Base-by-base conservation (phyloP, 2,888 invertebrate species). In the Sipha maydis region DNA sequence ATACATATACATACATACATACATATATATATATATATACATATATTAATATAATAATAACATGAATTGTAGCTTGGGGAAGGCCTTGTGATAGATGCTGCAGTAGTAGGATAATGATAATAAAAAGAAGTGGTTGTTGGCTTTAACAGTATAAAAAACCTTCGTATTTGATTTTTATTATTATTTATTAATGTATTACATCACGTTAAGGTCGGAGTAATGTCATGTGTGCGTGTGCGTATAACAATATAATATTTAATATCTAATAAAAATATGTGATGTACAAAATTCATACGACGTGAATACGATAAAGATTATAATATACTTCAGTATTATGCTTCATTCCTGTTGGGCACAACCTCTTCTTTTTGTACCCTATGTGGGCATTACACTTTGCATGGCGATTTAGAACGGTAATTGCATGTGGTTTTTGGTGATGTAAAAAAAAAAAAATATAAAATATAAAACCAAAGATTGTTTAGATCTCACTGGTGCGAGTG, bases 381-480 rank as follows among this genome's bases (percentile, higher is more conserved):
- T 41, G 84, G 84, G 84, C 75, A 61, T 76, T 86, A 86, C 79
- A 86, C 86, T 79, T 86, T 86, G 86, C 86, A 86, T 86, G 86
- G 86, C 86, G 79, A 86, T 79, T 86, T 86, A 86, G 86, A 79
- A 86, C 71, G 86, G 71, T 86, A 86, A 86, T 86, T 86, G 86
- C 86, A 86, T 86, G 86, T 28, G 86, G 86, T 86, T 86, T 86
- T 86, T 86, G 86, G 86, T 79, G 86, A 80, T 80, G 86, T 86
- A 86, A 86, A 75, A 75, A 85, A 67, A 34, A 84, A 69, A 48
- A 56, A 54, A 56, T 17, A 61, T 34, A 79, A 41, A 54, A 76
- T 61, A 83, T 73, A 56, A 34, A 54, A 86, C 79, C 77, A 76
- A 76, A 69, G 85, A 85, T 85, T 85, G 85, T 85, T 85, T 89